phyloP scores from a whole-genome alignment of 2,113 vertebrate species.

The Zosterops lateralis region DNA sequence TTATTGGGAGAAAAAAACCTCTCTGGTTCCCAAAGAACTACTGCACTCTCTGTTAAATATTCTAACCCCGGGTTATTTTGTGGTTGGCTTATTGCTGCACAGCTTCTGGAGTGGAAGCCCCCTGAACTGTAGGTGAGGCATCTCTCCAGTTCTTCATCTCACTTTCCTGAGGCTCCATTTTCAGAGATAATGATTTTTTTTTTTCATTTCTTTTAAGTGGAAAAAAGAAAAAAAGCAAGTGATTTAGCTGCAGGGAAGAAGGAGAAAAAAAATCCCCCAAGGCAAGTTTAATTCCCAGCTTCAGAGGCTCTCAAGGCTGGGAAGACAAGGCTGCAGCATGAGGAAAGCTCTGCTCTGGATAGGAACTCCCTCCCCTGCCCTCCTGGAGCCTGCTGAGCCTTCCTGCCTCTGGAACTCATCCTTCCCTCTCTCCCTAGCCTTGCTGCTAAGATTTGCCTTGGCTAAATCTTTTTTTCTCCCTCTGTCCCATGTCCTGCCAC shows the following conservation, averaged over 20 bases:
- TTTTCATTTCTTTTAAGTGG: background rate
- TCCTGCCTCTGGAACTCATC: background rate
- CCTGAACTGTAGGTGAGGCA: background rate
- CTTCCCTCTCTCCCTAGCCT: background rate
- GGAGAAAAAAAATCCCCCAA: background rate
- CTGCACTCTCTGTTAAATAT: background rate
- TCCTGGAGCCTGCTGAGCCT: background rate
- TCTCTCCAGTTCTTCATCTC: background rate
- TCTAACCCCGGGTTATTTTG: background rate
- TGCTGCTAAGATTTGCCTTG: background rate
- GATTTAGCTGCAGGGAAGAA: background rate
- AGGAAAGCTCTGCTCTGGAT: background rate
- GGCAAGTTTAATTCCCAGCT: slow-evolving; percentile 26
- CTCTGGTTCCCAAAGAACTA: background rate
- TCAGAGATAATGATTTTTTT: background rate
- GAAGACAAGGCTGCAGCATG: background rate
- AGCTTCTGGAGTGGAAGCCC: background rate
- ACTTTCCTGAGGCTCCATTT: background rate
- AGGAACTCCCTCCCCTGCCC: background rate
- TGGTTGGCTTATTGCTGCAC: background rate
- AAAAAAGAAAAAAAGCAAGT: background rate
- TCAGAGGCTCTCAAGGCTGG: background rate
- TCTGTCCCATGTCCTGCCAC: background rate
- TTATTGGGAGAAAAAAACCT: background rate
- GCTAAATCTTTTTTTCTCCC: background rate